A percentile compares a stretch with the other conserved stretches of the same genome.
phyloP scores from a whole-genome alignment of 2,113 vertebrate species.

The Scopus umbretta region DNA sequence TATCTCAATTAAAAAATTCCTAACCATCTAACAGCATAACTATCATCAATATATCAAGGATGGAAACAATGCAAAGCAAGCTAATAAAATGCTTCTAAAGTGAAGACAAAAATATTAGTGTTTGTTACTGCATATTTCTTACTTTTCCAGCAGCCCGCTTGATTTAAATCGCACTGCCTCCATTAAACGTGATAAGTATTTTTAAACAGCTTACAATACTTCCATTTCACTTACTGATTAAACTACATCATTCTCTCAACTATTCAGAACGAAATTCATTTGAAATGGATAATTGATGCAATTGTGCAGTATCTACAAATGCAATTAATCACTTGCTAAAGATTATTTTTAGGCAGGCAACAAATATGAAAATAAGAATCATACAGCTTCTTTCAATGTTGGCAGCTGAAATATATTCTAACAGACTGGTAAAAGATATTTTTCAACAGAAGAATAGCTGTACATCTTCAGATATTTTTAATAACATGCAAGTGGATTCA shows the following conservation, averaged over 20 bases:
- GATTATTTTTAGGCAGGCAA: conserved; percentile 16
- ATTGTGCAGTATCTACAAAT: conserved; percentile 29
- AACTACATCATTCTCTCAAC: conserved; percentile 33
- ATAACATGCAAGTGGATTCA: conserved; percentile 12
- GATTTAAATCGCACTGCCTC: neutral
- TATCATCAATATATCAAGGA: neutral
- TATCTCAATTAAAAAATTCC: neutral
- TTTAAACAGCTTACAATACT: conserved; percentile 30
- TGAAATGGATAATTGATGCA: conserved; percentile 42
- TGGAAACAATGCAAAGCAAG: neutral
- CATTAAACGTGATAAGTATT: neutral
- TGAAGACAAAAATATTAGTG: neutral
- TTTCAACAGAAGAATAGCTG: neutral
- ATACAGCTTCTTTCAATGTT: neutral
- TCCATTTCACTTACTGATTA: conserved; percentile 47
- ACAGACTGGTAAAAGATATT: neutral
- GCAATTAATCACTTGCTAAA: conserved; percentile 29
- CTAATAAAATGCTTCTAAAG: neutral
- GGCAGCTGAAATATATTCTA: conserved; percentile 26
- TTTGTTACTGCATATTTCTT: neutral
- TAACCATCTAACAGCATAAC: neutral
- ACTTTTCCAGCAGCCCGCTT: neutral
- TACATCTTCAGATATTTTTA: conserved; percentile 28
- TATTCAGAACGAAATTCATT: conserved; percentile 27
- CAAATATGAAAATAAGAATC: conserved; percentile 30